Base-by-base conservation (phyloP, 2,113 vertebrate genomes). In the Hylia prasina region DNA sequence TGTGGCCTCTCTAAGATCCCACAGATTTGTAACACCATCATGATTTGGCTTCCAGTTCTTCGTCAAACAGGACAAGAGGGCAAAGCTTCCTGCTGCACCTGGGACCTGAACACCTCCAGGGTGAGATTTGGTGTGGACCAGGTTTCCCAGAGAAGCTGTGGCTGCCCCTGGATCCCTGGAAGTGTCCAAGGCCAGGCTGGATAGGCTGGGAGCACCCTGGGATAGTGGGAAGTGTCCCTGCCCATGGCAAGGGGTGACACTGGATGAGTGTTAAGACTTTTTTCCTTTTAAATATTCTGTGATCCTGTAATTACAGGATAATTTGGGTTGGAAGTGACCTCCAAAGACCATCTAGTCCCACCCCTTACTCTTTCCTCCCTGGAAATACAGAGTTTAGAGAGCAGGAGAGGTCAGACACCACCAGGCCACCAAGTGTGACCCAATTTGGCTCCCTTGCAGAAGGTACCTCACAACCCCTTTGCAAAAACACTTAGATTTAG, bases 191-290 rank as follows among this genome's bases (percentile, higher is more conserved):
- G 47, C 1, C 65, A 54, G 54, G 30, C 0, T 82, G 63, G 71
- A 70, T 0, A 0, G 18, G 31, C 6, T 69, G 37, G 71, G 50
- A 72, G n/a, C n/a, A 8, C 0, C 7, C 37, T 58, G 89, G 33
- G 39, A 0, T 1, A 1, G 47, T 16, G 44, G 44, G 4, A 79
- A 17, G 6, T 20, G 57, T 11, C 51, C 17, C 44, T 44, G 35
- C 2, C 30, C 7, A 9, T 3, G 33, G 68, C 23, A 28, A 15
- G 2, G n/a, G 14, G 1, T 65, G 14, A 39, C 1, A 40, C 24
- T n/a, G 39, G 18, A 15, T 7, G 53, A 39, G 6, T 2, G 42
- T 47, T 33, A 13, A 73, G n/a, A n/a, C n/a, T n/a, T n/a, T n/a
- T n/a, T n/a, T n/a, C n/a, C n/a, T n/a, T n/a, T n/a, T n/a, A n/a